A percentile compares a stretch with the other conserved stretches of the same genome.
Evolutionary conservation across 1,140 invertebrate species (phyloP).

Genomic region (Phymastichus coffea): DNA sequence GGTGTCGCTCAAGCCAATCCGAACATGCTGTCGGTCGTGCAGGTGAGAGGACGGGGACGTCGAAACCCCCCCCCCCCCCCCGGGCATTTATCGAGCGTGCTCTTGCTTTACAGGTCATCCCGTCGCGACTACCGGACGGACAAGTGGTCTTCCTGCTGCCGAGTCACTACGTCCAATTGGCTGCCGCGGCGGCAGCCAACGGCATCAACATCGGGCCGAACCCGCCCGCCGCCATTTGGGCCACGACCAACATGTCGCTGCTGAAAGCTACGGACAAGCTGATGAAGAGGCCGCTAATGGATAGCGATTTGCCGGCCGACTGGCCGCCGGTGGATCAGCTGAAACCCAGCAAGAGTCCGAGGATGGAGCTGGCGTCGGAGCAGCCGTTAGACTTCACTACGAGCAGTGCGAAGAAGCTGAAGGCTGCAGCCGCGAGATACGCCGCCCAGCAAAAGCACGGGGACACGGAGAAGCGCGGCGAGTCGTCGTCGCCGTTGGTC

Average conservation of each 20-base stretch:
- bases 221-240: conserved; percentile 54
- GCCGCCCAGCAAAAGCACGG: conserved; percentile 36
- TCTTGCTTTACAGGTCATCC: conserved; percentile 55
- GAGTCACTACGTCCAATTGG: conserved; percentile 59
- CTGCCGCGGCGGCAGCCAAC: conserved; percentile 53
- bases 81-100: no score
- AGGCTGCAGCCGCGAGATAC: conserved; percentile 20
- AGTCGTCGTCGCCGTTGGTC: not conserved
- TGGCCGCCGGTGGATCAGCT: conserved; percentile 27
- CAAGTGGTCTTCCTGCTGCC: conserved; percentile 61
- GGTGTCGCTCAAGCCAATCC: conserved; percentile 39
- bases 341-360: conserved; percentile 44
- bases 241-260: conserved; percentile 54
- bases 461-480: not conserved
- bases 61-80: no score
- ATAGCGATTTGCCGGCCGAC: conserved; percentile 39
- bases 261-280: conserved; percentile 53
- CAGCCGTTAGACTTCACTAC: conserved; percentile 52
- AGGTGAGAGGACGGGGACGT: no score
- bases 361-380: conserved; percentile 42
- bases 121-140: conserved; percentile 58
- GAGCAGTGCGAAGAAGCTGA: conserved; percentile 46
- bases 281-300: conserved; percentile 43
- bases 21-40: conserved; percentile 53
- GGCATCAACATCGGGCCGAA: conserved; percentile 55